Base-by-base conservation (phyloP, 2,113 vertebrate species). In the Electrona antarctica region DNA sequence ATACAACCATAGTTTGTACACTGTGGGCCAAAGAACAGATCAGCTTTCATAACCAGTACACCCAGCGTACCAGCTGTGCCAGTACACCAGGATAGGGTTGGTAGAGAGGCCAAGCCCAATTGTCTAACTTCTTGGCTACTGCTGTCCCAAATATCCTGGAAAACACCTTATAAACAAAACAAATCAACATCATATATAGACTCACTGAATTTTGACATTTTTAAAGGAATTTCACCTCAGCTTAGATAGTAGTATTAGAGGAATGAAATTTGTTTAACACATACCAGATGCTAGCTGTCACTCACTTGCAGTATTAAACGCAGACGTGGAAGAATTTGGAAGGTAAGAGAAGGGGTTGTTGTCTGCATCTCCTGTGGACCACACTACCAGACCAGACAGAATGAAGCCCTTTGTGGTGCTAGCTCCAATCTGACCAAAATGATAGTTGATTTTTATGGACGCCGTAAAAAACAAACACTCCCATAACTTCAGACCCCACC, bases 391-490 rank as follows among this genome's bases (percentile, higher is more conserved):
- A 41, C 33, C 33, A 41, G 33, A 41, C 3, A 41, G 33, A 41
- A 41, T 41, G 33, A 41, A 10, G 2, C 13, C 48, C 33, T 41
- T 45, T 41, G 13, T 7, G 13, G 59, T 60, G 11, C 10, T 15
- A 41, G 45, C 8, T 21, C 63, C 49, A 60, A 63, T 74, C 55
- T 14, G 8, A 60, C 51, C 61, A 74, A 49, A 65, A 8, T 45
- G 41, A 28, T 52, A 7, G 13, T 1, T 29, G 69, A 61, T 49
- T 69, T 41, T 80, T 63, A 60, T 56, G 64, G 64, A 49, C 8
- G 46, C 61, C 46, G 71, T 51, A 41, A 64, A 86, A 77, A 86
- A 77, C 76, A 71, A 66, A 71, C 33, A 50, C 60, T 73, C 68
- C 12, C 45, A 29, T 72, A 29, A 74, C 64, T 21, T 48, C 33